phyloP scores from a whole-genome alignment of 2,797 vertebrate genomes.

The Mionectes olivaceus region DNA sequence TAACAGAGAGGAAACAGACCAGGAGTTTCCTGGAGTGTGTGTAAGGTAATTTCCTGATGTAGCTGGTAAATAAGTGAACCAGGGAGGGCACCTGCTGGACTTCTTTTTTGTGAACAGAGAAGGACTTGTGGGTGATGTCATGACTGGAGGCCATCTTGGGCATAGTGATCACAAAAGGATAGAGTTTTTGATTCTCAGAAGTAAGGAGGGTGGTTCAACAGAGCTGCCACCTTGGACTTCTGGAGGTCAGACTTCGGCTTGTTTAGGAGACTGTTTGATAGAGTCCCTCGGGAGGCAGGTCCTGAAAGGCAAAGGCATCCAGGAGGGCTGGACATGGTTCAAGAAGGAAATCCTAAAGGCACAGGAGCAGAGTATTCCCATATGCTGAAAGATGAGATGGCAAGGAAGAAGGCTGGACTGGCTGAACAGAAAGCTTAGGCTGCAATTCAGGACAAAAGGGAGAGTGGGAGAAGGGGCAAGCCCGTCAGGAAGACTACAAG shows the following conservation, averaged over 20 bases:
- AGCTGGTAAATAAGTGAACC: not conserved
- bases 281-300: not conserved
- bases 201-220: not conserved
- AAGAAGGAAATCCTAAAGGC: not conserved
- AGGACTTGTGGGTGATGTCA: not conserved
- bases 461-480: not conserved
- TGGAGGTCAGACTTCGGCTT: not conserved
- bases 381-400: not conserved
- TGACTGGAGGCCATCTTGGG: not conserved
- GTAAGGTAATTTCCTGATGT: not conserved
- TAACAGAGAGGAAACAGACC: not conserved
- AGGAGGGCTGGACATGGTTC: not conserved
- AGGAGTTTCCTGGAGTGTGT: not conserved
- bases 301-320: not conserved
- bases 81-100: not conserved
- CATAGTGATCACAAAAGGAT: not conserved
- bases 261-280: not conserved
- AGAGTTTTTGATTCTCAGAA: not conserved
- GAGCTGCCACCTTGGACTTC: not conserved
- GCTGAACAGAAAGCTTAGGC: not conserved
- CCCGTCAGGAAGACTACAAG: not conserved
- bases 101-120: not conserved
- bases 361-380: not conserved
- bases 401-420: not conserved
- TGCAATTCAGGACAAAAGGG: not conserved